phyloP scores from a whole-genome alignment of 2,113 vertebrate genomes.

The Paramisgurnus dabryanus region DNA sequence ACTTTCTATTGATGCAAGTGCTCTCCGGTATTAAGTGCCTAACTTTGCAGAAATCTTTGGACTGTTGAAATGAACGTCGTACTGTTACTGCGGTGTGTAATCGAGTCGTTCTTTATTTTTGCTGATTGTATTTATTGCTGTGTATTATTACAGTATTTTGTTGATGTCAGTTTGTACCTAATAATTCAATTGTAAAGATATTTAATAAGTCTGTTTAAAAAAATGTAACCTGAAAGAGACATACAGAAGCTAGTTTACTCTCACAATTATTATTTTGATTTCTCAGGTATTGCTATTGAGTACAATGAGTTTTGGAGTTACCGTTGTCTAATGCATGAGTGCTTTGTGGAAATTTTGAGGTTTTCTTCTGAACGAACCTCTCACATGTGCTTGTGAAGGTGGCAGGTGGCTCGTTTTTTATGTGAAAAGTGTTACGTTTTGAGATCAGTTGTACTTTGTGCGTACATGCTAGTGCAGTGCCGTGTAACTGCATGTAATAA shows the following conservation, averaged over 20 bases:
- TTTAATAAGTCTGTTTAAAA: background rate
- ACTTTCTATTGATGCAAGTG: conserved; percentile 49
- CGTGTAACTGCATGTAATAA: conserved; percentile 78
- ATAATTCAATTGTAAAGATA: background rate
- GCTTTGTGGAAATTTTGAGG: conserved; percentile 7
- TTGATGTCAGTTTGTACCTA: conserved; percentile 4
- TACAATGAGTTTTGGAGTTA: conserved; percentile 12
- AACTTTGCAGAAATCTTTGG: conserved; percentile 56
- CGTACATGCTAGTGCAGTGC: conserved; percentile 64
- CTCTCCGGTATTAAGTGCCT: conserved; percentile 79
- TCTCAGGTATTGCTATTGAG: conserved; percentile 51
- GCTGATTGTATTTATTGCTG: conserved; percentile 32
- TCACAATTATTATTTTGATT: conserved; percentile 15
- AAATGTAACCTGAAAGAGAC: background rate
- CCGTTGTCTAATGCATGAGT: conserved; percentile 28
- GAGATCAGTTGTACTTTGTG: conserved; percentile 58
- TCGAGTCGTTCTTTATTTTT: conserved; percentile 38
- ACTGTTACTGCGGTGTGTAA: conserved; percentile 40
- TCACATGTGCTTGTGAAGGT: conserved; percentile 62
- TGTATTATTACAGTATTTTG: conserved; percentile 28
- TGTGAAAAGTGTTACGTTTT: conserved; percentile 59
- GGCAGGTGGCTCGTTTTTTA: conserved; percentile 58
- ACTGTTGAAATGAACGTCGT: conserved; percentile 14
- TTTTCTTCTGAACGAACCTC: background rate
- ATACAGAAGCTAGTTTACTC: conserved; percentile 1